Conservation (phyloP, 1,140 invertebrate genomes). For the Drosophila saltans region DNA sequence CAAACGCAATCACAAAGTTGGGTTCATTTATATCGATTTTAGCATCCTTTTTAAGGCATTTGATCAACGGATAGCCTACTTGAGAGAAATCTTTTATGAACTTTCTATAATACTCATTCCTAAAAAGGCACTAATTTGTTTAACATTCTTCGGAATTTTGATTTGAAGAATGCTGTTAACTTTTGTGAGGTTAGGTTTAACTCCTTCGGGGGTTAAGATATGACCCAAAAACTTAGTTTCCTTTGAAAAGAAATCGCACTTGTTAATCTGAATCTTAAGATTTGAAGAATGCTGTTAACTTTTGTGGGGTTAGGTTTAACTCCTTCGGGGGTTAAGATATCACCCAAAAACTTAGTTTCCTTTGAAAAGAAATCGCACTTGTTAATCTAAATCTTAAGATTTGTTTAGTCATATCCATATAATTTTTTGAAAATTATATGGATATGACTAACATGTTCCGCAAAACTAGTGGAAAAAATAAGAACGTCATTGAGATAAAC, state of each 20-base stretch:
- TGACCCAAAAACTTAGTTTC: slow-evolving; percentile 1
- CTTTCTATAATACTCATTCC: slow-evolving; percentile 64
- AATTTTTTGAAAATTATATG: too few species aligned
- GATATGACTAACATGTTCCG: too few species aligned
- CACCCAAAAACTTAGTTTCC: background rate
- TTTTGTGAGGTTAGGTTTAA: too few species aligned
- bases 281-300: slow-evolving; percentile 23
- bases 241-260: background rate
- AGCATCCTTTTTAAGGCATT: background rate
- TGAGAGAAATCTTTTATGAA: slow-evolving; percentile 56
- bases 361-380: background rate
- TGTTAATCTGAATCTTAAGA: too few species aligned
- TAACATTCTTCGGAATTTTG: slow-evolving; percentile 40
- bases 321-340: background rate
- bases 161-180: background rate
- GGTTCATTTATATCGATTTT: too few species aligned
- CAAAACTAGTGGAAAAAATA: too few species aligned
- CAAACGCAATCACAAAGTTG: too few species aligned
- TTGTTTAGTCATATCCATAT: too few species aligned
- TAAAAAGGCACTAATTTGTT: slow-evolving; percentile 51
- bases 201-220: background rate
- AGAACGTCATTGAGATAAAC: too few species aligned
- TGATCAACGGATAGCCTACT: slow-evolving; percentile 38
- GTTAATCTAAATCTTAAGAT: too few species aligned
- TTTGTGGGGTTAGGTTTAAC: background rate